Evolutionary conservation across 2,113 vertebrate genomes (phyloP).

Genomic region (Holacanthus passer): DNA sequence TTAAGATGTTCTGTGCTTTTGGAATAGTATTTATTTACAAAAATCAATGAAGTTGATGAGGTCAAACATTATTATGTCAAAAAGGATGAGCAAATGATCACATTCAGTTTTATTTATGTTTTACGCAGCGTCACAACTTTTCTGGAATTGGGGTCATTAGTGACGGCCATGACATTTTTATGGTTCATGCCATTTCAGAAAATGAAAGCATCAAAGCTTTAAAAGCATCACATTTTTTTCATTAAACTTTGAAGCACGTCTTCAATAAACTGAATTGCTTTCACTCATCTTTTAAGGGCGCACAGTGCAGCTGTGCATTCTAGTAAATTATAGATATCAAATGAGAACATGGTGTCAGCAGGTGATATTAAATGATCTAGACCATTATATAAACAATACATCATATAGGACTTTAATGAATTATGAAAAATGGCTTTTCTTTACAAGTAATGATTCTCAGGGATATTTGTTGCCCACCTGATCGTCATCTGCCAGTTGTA

Average conservation of each 20-base stretch:
- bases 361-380: not conserved
- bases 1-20: not conserved
- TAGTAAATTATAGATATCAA: not conserved
- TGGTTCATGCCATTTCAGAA: not conserved
- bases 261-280: not conserved
- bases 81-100: too few relatives aligned
- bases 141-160: too few relatives aligned
- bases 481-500: slow-evolving; percentile 7
- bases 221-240: slow-evolving; percentile 6
- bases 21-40: too few relatives aligned
- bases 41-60: too few relatives aligned
- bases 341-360: not conserved
- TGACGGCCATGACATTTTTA: not conserved
- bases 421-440: not conserved
- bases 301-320: not conserved
- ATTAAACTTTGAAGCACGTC: slow-evolving; percentile 2
- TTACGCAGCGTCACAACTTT: too few relatives aligned
- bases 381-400: not conserved
- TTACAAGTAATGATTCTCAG: not conserved
- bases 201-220: slow-evolving; percentile 4
- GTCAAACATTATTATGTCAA: too few relatives aligned
- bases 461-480: not conserved
- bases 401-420: not conserved
- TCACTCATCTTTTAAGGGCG: not conserved
- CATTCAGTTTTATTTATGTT: too few relatives aligned